Evolutionary conservation across 2,888 invertebrate genomes (phyloP).

Genomic region (Frankliniella fusca): DNA sequence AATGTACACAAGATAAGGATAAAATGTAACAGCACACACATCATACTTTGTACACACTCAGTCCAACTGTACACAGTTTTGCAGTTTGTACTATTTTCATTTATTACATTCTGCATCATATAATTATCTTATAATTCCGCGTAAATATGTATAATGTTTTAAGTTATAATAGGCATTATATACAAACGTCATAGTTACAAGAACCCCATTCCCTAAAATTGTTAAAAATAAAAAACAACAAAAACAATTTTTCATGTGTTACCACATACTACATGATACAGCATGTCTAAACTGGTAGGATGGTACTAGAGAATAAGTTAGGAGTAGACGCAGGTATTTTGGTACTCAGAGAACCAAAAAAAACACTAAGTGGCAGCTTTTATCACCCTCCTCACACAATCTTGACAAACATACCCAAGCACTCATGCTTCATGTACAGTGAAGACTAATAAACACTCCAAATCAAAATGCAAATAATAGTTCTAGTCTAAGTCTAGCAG

Average conservation of each 20-base stretch:
- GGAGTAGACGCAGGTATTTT: constrained; percentile 1
- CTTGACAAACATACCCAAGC: no score
- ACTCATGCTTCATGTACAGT: no score
- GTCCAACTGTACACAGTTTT: constrained; percentile 24
- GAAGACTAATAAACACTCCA: no score
- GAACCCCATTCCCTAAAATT: constrained; percentile 17
- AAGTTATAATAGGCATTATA: constrained; percentile 15
- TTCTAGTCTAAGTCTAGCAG: no score
- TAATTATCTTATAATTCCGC: neutral
- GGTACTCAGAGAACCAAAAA: neutral
- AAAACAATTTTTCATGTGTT: neutral
- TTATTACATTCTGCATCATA: constrained; percentile 25
- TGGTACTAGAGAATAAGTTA: constrained; percentile 25
- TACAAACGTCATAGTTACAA: constrained; percentile 18
- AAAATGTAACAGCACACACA: constrained; percentile 17
- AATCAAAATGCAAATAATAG: no score
- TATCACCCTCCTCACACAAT: neutral
- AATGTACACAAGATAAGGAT: constrained; percentile 16
- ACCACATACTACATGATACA: constrained; percentile 2
- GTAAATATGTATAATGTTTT: constrained; percentile 22
- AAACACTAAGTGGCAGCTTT: neutral
- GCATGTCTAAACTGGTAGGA: constrained; percentile 13
- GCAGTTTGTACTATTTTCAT: constrained; percentile 26
- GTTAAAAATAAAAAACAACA: constrained; percentile 27
- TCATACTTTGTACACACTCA: constrained; percentile 20